phyloP scores from a whole-genome alignment of 2,113 vertebrate genomes.

The Leucopsar rothschildi region DNA sequence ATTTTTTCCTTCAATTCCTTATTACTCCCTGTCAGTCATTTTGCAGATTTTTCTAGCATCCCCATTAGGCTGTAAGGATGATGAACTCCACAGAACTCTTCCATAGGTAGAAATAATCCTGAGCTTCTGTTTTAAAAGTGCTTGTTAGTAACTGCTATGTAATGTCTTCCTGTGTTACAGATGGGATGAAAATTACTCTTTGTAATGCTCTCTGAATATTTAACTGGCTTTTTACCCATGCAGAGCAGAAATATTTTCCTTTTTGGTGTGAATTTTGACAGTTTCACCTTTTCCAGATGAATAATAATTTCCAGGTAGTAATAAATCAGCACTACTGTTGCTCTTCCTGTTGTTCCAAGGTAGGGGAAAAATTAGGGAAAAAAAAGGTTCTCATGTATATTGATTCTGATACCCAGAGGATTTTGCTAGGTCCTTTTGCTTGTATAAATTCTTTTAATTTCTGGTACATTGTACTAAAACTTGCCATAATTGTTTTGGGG shows the following conservation, averaged over 20 bases:
- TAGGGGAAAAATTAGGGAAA: neutral
- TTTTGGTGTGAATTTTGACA: neutral
- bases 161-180: neutral
- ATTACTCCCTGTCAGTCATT: neutral
- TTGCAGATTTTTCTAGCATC: neutral
- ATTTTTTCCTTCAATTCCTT: neutral
- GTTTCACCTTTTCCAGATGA: neutral
- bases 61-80: neutral
- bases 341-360: neutral
- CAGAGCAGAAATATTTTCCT: neutral
- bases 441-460: neutral
- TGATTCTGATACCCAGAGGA: neutral
- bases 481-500: neutral
- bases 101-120: neutral
- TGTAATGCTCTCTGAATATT: neutral
- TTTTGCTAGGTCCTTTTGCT: neutral
- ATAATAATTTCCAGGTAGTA: neutral
- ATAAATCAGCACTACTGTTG: neutral
- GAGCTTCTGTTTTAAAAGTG: neutral
- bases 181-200: neutral
- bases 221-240: neutral
- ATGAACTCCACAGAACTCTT: neutral
- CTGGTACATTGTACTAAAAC: neutral
- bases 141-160: neutral
- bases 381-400: neutral